Conservation (phyloP, 2,113 vertebrate species). For the Scytalopus superciliaris region DNA sequence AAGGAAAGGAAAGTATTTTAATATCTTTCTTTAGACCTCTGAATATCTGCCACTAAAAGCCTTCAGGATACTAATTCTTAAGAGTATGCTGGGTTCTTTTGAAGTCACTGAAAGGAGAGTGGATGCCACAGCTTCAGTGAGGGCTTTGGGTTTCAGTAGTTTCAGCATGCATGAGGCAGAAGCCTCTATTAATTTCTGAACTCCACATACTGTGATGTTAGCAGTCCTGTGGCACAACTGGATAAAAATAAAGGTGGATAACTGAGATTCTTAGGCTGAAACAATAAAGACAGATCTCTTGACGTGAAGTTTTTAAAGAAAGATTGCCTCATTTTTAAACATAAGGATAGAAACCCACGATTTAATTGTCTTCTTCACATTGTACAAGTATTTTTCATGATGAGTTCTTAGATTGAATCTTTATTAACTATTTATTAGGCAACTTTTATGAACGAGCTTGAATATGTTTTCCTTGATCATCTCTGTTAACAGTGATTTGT, state of each 20-base stretch:
- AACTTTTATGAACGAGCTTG: background rate
- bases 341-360: background rate
- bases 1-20: background rate
- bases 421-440: background rate
- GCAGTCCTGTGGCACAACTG: background rate
- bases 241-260: background rate
- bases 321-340: background rate
- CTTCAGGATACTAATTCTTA: background rate
- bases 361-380: background rate
- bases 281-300: background rate
- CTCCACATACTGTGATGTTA: background rate
- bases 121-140: background rate
- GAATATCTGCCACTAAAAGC: background rate
- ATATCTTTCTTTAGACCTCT: background rate
- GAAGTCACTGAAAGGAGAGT: background rate
- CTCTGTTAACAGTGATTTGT: background rate
- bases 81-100: background rate
- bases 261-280: background rate
- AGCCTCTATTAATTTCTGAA: background rate
- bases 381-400: background rate
- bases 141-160: background rate
- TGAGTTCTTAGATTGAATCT: background rate
- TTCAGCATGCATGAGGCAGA: background rate
- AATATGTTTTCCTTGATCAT: background rate
- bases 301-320: background rate